Percentiles rank a stretch among this genome's conserved stretches.
phyloP scores from a whole-genome alignment of 2,797 vertebrate species.

The Arctocebus calabarensis region DNA sequence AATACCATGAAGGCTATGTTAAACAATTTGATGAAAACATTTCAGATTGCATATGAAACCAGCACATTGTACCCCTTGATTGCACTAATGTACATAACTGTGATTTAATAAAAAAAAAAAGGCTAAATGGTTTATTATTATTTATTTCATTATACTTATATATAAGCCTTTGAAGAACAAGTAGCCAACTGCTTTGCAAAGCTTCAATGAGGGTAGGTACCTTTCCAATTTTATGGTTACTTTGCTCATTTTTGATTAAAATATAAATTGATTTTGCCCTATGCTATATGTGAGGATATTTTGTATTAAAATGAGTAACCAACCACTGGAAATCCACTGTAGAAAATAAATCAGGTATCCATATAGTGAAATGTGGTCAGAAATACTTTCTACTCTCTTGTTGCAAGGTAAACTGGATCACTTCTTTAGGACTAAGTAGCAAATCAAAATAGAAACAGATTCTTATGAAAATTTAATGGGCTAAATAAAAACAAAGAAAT shows the following conservation, averaged over 20 bases:
- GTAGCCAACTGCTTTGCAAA: background rate
- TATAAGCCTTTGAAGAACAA: background rate
- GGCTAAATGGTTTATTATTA: background rate
- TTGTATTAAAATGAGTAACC: constrained; percentile 24
- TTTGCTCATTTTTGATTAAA: background rate
- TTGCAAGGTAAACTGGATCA: background rate
- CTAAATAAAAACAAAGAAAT: background rate
- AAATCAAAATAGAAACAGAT: constrained; percentile 35
- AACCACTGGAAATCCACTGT: background rate
- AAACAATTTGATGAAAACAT: too few relatives aligned
- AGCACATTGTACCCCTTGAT: too few relatives aligned
- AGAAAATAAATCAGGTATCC: constrained; percentile 3
- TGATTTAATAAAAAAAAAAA: too few relatives aligned
- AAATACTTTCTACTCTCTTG: background rate
- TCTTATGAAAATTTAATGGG: background rate
- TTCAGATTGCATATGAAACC: too few relatives aligned
- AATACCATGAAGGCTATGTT: too few relatives aligned
- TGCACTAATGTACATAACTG: too few relatives aligned
- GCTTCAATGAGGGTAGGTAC: background rate
- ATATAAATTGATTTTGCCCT: background rate
- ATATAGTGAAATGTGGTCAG: background rate
- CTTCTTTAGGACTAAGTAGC: background rate
- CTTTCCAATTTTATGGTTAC: constrained; percentile 11
- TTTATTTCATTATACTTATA: background rate
- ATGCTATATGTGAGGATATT: background rate